Conservation (phyloP, 2,888 invertebrate species). For the Pycnomerus fuliginosus region DNA sequence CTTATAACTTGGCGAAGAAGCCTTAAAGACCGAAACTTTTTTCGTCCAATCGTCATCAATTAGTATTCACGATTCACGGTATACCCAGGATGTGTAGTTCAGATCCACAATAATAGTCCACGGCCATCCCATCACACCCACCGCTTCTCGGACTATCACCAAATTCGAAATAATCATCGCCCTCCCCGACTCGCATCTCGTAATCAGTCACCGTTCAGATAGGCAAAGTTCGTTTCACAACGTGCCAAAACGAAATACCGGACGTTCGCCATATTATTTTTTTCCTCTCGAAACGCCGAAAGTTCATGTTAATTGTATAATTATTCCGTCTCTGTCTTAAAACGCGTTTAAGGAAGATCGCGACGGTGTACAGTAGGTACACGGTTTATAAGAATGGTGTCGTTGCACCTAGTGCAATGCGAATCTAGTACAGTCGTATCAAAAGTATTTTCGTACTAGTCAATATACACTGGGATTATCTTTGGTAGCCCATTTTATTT, state of each 20-base stretch:
- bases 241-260: conserved; percentile 11
- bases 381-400: conserved; percentile 40
- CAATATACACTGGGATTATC: conserved; percentile 15
- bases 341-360: conserved; percentile 22
- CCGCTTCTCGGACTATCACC: no score
- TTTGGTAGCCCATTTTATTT: conserved; percentile 17
- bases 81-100: no score
- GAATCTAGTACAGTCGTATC: conserved; percentile 40
- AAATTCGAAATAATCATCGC: no score
- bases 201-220: conserved; percentile 10
- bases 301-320: no score
- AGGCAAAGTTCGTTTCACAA: conserved; percentile 13
- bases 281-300: no score
- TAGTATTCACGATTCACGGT: no score
- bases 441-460: conserved; percentile 24
- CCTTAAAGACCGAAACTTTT: no score
- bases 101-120: no score
- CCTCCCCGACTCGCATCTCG: conserved; percentile 10
- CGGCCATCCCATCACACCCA: no score
- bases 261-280: conserved; percentile 20
- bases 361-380: conserved; percentile 8
- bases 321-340: no score
- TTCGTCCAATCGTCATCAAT: no score
- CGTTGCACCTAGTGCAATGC: conserved; percentile 47
- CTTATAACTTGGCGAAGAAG: no score